Evolutionary conservation across 1,140 invertebrate species (phyloP).

Genomic region (Drosophila parabipectinata): DNA sequence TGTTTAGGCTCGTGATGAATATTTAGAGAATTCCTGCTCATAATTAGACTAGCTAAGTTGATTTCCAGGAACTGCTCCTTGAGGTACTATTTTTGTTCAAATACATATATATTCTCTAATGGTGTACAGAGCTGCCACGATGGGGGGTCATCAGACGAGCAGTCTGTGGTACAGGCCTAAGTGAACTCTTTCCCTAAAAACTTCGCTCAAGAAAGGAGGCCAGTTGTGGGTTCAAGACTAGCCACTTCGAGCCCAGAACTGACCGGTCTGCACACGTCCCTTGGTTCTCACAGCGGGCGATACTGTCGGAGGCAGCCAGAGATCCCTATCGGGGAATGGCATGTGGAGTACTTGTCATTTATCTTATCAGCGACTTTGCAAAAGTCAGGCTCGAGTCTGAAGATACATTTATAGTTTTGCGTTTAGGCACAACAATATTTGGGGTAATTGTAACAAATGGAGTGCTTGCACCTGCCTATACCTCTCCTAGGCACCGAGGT

Average conservation of each 20-base stretch:
- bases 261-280: conserved; percentile 1
- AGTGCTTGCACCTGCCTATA: conserved; percentile 59
- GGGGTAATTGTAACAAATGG: conserved; percentile 76
- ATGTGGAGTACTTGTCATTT: conserved; percentile 66
- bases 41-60: not conserved
- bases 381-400: conserved; percentile 52
- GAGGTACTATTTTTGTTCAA: too few species aligned
- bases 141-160: too few species aligned
- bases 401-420: conserved; percentile 26
- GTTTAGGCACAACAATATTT: conserved; percentile 58
- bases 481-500: conserved; percentile 15
- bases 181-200: conserved; percentile 34
- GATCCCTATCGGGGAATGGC: conserved; percentile 32
- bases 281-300: conserved; percentile 34
- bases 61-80: not conserved
- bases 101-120: too few species aligned
- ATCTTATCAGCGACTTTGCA: conserved; percentile 64
- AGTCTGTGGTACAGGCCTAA: not conserved
- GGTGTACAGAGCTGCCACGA: not conserved
- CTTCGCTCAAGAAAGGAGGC: not conserved
- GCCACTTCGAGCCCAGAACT: not conserved
- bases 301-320: conserved; percentile 6
- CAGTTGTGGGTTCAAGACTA: conserved; percentile 21
- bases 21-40: not conserved
- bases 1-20: not conserved